Evolutionary conservation across 2,797 vertebrate species (phyloP).

Genomic region (Danio choprae): DNA sequence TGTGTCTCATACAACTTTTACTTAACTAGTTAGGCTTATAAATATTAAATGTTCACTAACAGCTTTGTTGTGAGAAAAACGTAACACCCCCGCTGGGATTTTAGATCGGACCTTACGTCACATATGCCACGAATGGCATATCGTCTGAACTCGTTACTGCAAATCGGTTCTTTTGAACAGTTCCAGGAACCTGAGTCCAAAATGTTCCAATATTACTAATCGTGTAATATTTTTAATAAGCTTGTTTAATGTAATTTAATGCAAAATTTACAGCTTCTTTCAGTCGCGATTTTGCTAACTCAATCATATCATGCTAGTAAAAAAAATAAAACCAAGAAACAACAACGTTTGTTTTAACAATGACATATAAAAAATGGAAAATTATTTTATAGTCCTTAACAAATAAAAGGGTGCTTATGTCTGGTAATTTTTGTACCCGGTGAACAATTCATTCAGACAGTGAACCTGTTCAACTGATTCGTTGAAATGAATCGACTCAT

Average conservation of each 20-base stretch:
- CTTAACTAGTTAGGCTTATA: neutral
- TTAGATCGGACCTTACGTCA: conserved; percentile 38
- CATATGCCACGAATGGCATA: conserved; percentile 55
- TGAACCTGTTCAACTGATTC: conserved; percentile 1
- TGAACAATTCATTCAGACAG: neutral
- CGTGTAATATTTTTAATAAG: too few relatives aligned
- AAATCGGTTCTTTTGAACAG: conserved; percentile 33
- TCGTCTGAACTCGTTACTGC: neutral
- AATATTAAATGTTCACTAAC: neutral
- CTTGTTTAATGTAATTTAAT: too few relatives aligned
- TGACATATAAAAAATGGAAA: too few relatives aligned
- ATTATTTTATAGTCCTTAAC: too few relatives aligned
- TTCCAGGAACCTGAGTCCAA: neutral
- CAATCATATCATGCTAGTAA: too few relatives aligned
- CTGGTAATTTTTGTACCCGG: too few relatives aligned
- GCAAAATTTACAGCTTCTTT: too few relatives aligned
- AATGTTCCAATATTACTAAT: neutral
- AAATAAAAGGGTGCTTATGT: too few relatives aligned
- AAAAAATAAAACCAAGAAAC: too few relatives aligned
- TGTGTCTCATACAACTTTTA: neutral
- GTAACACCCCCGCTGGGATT: neutral
- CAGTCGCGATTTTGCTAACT: too few relatives aligned
- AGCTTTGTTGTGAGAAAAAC: neutral
- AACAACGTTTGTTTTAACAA: too few relatives aligned
- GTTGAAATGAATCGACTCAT: neutral